phyloP scores from a whole-genome alignment of 2,113 vertebrate species.

The Phyllopteryx taeniolatus region DNA sequence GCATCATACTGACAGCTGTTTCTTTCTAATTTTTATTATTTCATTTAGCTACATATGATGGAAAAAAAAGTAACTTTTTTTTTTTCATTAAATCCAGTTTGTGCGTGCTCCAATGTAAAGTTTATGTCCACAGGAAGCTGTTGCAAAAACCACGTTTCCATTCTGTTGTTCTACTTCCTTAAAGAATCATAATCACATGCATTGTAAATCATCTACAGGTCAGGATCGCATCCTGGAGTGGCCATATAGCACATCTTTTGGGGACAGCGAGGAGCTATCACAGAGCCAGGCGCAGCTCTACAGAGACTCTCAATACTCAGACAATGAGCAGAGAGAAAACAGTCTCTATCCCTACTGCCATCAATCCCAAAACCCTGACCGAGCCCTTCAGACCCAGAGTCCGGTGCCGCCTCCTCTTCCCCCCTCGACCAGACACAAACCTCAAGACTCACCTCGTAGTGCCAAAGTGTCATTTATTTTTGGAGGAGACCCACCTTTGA shows the following conservation, averaged over 20 bases:
- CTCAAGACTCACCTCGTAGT: constrained; percentile 87
- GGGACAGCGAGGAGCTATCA: constrained; percentile 76
- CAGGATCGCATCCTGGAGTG: constrained; percentile 86
- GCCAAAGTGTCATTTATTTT: constrained; percentile 98
- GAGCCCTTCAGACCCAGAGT: constrained; percentile 64
- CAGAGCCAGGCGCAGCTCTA: constrained; percentile 75
- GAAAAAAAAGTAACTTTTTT: background rate
- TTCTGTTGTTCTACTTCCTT: background rate
- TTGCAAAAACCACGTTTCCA: background rate
- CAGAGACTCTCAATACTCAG: constrained; percentile 72
- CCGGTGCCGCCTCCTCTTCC: constrained; percentile 78
- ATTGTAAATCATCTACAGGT: constrained; percentile 41
- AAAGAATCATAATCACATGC: background rate
- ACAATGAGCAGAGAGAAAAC: constrained; percentile 76
- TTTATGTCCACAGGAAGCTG: no score
- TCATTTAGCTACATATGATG: background rate
- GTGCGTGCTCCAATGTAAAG: no score
- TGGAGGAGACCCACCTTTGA: constrained; percentile 84
- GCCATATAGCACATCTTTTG: constrained; percentile 89
- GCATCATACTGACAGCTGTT: background rate
- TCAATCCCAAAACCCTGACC: constrained; percentile 69
- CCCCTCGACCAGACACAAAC: constrained; percentile 82
- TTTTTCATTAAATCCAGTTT: no score
- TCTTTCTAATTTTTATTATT: background rate
- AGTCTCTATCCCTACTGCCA: constrained; percentile 81